Percentiles rank a stretch among this genome's conserved stretches.
phyloP scores from a whole-genome alignment of 37 sponge, comb jelly and placozoan genomes.

The Tethya wilhelma region DNA sequence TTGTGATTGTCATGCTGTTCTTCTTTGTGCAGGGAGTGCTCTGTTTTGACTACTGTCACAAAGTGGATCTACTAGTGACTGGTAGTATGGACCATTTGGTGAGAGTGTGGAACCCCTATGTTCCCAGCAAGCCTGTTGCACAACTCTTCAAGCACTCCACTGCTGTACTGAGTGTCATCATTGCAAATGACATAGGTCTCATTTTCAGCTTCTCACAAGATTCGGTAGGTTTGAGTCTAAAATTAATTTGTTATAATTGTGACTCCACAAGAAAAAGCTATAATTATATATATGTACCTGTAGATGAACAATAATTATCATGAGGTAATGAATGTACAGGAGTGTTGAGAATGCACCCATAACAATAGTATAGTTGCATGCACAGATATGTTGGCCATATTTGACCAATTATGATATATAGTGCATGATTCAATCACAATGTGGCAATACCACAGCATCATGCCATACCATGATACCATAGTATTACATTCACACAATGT shows the following conservation, averaged over 20 bases:
- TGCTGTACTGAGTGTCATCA: conserved; percentile 77
- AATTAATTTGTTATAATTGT: neutral
- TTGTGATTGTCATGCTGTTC: no score
- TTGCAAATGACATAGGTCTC: conserved; percentile 47
- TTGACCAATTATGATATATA: no score
- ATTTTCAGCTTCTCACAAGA: conserved; percentile 88
- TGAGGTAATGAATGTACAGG: no score
- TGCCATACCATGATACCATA: no score
- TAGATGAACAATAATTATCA: neutral
- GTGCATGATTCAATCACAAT: no score
- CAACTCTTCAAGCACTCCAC: conserved; percentile 71
- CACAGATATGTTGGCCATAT: no score
- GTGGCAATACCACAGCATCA: no score
- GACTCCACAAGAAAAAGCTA: neutral
- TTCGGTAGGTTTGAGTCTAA: conserved; percentile 47
- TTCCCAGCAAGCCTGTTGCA: conserved; percentile 83
- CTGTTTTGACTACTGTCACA: conserved; percentile 87
- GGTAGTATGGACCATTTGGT: conserved; percentile 93
- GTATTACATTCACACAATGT: no score
- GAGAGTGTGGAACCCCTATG: conserved; percentile 95
- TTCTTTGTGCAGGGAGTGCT: conserved; percentile 72
- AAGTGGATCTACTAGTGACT: conserved; percentile 84
- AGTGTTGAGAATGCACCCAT: no score
- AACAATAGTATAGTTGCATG: no score
- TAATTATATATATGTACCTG: neutral